Conservation (phyloP, 1,140 invertebrate genomes). For the Drosophila subobscura region DNA sequence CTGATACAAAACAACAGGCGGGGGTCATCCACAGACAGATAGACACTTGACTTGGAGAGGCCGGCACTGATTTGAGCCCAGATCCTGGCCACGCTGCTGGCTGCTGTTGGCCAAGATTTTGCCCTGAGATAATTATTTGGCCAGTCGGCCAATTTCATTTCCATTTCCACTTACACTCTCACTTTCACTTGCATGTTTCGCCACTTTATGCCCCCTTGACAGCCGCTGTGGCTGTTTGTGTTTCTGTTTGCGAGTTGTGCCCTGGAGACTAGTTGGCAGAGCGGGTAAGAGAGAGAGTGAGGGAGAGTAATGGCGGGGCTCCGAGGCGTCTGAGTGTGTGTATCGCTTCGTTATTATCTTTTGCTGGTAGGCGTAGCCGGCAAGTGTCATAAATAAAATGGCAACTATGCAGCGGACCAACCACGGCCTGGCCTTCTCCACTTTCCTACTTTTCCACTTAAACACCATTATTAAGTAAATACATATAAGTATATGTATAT, state of each 20-base stretch:
- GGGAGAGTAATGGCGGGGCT: slow-evolving; percentile 8
- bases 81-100: slow-evolving; percentile 38
- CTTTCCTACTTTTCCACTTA: slow-evolving; percentile 42
- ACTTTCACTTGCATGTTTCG: slow-evolving; percentile 61
- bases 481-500: slow-evolving; percentile 31
- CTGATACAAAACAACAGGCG: slow-evolving; percentile 46
- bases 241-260: slow-evolving; percentile 73
- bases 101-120: slow-evolving; percentile 60
- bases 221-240: slow-evolving; percentile 24
- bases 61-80: slow-evolving; percentile 59
- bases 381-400: slow-evolving; percentile 82
- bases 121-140: slow-evolving; percentile 77
- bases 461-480: slow-evolving; percentile 74
- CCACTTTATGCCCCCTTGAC: slow-evolving; percentile 68
- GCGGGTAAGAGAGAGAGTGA: slow-evolving; percentile 13
- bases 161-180: slow-evolving; percentile 24
- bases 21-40: slow-evolving; percentile 13
- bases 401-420: slow-evolving; percentile 55
- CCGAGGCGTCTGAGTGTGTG: slow-evolving; percentile 1
- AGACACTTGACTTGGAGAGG: slow-evolving; percentile 23
- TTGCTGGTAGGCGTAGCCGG: slow-evolving; percentile 70
- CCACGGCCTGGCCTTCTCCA: neutral
- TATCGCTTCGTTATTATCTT: slow-evolving; percentile 69
- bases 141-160: slow-evolving; percentile 38
- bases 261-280: slow-evolving; percentile 73